Conservation (phyloP, 2,888 invertebrate species). For the Cepaea hortensis region DNA sequence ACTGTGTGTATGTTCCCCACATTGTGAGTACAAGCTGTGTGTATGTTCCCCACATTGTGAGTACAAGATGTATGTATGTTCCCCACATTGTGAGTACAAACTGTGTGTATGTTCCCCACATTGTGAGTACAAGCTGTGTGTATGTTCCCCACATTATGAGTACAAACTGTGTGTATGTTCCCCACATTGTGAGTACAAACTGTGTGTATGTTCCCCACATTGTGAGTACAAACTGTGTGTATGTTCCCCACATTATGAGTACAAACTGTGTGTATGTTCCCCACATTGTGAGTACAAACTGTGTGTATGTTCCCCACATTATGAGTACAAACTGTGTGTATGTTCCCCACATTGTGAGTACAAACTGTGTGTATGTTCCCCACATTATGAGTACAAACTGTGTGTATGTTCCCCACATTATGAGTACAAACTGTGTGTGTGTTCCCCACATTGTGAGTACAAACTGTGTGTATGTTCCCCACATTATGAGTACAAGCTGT, state of each 20-base stretch:
- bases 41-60: constrained; percentile 90
- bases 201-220: too few relatives aligned
- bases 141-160: too few relatives aligned
- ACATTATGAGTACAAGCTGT: not conserved
- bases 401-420: constrained; percentile 88
- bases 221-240: not conserved
- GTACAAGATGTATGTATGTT: constrained; percentile 73
- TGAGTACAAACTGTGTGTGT: constrained; percentile 76
- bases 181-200: not conserved
- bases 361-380: not conserved
- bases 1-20: not conserved
- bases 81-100: not conserved
- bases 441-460: too few relatives aligned
- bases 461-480: not conserved
- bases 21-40: not conserved
- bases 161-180: not conserved
- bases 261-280: constrained; percentile 81
- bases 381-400: not conserved
- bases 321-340: not conserved
- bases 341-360: constrained; percentile 92
- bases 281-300: constrained; percentile 87
- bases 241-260: constrained; percentile 87
- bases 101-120: constrained; percentile 85
- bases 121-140: constrained; percentile 80
- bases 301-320: not conserved